These are phyloP conservation scores for Gymnobelideus leadbeateri DNA, from an alignment of 2,113 vertebrate genomes.

Conservation along the genomic window DNA sequence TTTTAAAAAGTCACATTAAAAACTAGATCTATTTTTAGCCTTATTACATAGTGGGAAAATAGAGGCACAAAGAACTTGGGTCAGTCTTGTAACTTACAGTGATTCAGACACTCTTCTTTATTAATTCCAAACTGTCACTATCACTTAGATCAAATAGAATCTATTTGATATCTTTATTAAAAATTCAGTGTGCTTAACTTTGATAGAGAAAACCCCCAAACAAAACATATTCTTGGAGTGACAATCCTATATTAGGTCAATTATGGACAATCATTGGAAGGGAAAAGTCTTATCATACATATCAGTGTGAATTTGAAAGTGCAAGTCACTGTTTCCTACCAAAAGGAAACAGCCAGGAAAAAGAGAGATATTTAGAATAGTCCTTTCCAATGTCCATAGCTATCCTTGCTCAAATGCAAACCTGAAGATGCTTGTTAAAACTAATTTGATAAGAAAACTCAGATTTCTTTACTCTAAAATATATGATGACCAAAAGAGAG, in stretches of 20 bases:
- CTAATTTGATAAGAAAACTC: neutral
- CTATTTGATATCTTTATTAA: neutral
- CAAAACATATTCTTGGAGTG: neutral
- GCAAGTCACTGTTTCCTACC: neutral
- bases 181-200: neutral
- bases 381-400: neutral
- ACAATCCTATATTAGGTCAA: conserved; percentile 3
- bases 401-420: neutral
- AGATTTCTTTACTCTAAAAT: neutral
- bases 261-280: conserved; percentile 14
- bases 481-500: neutral
- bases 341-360: conserved; percentile 5
- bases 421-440: neutral
- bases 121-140: neutral
- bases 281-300: neutral
- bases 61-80: neutral
- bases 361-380: neutral
- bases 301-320: neutral
- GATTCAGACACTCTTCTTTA: neutral
- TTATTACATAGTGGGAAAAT: neutral
- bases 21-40: neutral
- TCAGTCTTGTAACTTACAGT: neutral
- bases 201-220: neutral
- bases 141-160: conserved; percentile 12
- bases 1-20: neutral